phyloP scores from a whole-genome alignment of 2,113 vertebrate genomes.

The Nothobranchius furzeri region DNA sequence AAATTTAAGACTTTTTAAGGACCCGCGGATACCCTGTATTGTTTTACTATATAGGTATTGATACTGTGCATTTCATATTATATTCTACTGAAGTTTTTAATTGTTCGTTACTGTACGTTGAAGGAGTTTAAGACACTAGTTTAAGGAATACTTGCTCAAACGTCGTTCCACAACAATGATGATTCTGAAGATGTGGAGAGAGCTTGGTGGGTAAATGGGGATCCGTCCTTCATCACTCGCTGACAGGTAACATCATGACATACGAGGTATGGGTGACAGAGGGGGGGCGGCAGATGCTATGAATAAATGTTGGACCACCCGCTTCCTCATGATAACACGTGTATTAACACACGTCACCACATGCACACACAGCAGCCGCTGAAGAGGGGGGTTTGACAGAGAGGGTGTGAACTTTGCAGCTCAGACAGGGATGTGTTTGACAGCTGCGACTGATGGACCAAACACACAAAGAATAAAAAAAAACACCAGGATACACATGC shows the following conservation, averaged over 20 bases:
- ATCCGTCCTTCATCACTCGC: neutral
- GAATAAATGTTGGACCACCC: slow-evolving; percentile 59
- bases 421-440: slow-evolving; percentile 46
- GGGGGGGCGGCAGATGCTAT: slow-evolving; percentile 45
- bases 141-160: too few species aligned
- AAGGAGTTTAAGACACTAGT: too few species aligned
- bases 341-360: slow-evolving; percentile 29
- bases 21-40: too few species aligned
- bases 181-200: too few species aligned
- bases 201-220: neutral
- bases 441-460: slow-evolving; percentile 56
- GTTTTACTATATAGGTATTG: too few species aligned
- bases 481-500: slow-evolving; percentile 37
- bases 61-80: too few species aligned
- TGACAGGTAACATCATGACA: slow-evolving; percentile 51
- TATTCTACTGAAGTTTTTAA: too few species aligned
- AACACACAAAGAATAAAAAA: slow-evolving; percentile 28
- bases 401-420: slow-evolving; percentile 45
- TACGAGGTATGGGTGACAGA: slow-evolving; percentile 45
- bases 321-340: slow-evolving; percentile 25
- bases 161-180: too few species aligned
- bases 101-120: too few species aligned
- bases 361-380: neutral
- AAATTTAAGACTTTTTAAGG: too few species aligned
- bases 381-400: slow-evolving; percentile 48